These are phyloP conservation scores for Sarcophaga subvicina DNA, from an alignment of 2,888 invertebrate genomes.

Conservation along the genomic window DNA sequence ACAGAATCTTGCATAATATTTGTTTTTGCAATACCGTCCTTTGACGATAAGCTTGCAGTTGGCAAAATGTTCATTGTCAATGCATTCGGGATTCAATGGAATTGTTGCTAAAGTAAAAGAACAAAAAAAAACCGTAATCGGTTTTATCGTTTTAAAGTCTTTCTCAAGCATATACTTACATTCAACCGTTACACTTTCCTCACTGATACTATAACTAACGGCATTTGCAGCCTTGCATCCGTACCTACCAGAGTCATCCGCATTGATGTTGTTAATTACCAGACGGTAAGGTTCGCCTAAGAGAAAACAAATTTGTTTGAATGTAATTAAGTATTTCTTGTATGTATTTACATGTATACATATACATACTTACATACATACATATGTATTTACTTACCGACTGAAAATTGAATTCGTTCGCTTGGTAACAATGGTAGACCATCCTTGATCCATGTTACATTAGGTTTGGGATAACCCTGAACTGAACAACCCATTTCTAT, in stretches of 20 bases:
- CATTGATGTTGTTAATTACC: conserved; percentile 85
- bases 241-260: conserved; percentile 90
- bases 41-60: conserved; percentile 94
- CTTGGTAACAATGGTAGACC: conserved; percentile 83
- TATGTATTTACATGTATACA: not conserved
- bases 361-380: too few relatives aligned
- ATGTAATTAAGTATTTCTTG: not conserved
- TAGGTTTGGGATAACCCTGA: conserved; percentile 89
- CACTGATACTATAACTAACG: conserved; percentile 86
- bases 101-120: conserved; percentile 78
- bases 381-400: conserved; percentile 82
- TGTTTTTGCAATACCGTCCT: conserved; percentile 92
- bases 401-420: conserved; percentile 85
- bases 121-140: not conserved
- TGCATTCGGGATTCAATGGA: conserved; percentile 90
- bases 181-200: conserved; percentile 87
- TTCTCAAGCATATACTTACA: conserved; percentile 83
- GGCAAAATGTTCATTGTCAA: conserved; percentile 93
- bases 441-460: conserved; percentile 92
- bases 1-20: conserved; percentile 96
- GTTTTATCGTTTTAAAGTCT: not conserved
- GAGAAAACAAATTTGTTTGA: not conserved
- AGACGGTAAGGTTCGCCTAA: conserved; percentile 87
- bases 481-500: conserved; percentile 89
- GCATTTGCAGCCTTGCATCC: conserved; percentile 92